Conservation (phyloP, 2,797 vertebrate genomes). For the Chiroxiphia lanceolata region DNA sequence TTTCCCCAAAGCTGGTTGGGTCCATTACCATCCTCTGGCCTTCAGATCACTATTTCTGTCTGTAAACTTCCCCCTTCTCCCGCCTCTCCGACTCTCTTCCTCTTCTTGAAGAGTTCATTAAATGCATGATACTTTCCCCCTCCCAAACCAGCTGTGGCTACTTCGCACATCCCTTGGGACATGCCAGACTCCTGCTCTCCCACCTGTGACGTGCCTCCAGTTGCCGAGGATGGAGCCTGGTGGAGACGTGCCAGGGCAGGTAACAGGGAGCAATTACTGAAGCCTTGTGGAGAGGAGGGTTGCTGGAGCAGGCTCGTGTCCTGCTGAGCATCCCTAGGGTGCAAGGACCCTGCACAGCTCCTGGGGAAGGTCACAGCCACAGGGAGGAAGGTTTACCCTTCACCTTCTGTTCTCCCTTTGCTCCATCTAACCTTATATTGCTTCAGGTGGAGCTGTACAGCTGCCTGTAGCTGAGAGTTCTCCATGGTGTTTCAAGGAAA, state of each 20-base stretch:
- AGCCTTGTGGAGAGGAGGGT: background rate
- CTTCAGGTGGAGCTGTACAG: background rate
- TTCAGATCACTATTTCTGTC: background rate
- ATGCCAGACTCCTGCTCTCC: background rate
- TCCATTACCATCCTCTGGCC: background rate
- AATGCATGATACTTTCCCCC: background rate
- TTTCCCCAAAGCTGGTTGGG: background rate
- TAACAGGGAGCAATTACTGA: background rate
- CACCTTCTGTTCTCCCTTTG: background rate
- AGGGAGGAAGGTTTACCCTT: background rate
- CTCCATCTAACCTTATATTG: background rate
- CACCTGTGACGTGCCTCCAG: rapidly evolving
- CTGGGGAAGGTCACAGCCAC: background rate
- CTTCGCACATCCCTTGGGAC: background rate
- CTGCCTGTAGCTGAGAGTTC: background rate
- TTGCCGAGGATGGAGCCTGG: rapidly evolving
- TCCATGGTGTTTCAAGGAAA: background rate
- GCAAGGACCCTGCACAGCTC: background rate
- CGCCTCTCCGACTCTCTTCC: background rate
- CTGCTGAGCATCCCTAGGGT: background rate
- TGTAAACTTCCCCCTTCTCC: background rate
- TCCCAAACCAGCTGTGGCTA: background rate
- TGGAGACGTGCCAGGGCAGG: background rate
- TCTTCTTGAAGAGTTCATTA: background rate
- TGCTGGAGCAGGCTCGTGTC: background rate